Percentiles rank a stretch among this genome's conserved stretches.
phyloP scores from a whole-genome alignment of 2,888 invertebrate genomes.

The Mamestra brassicae region DNA sequence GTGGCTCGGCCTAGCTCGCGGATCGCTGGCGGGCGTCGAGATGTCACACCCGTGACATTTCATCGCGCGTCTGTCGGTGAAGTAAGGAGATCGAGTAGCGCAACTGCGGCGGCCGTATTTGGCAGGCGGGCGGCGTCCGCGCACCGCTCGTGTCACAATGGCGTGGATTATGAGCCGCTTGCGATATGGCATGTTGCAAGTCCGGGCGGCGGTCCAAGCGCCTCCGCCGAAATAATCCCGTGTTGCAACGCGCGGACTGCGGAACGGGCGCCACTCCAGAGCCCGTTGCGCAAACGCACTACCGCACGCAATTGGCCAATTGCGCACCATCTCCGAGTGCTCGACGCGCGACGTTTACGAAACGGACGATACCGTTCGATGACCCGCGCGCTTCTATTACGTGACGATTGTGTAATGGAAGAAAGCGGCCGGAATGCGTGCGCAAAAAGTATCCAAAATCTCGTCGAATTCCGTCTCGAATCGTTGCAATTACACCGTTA shows the following conservation, averaged over 20 bases:
- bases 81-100: constrained; percentile 85
- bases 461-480: constrained; percentile 86
- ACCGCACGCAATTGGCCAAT: constrained; percentile 84
- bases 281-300: constrained; percentile 85
- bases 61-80: constrained; percentile 67
- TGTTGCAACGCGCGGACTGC: constrained; percentile 89
- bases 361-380: constrained; percentile 83
- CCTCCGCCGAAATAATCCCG: constrained; percentile 90
- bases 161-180: constrained; percentile 88
- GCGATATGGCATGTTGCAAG: constrained; percentile 91
- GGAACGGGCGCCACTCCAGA: constrained; percentile 88
- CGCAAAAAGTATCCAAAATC: constrained; percentile 88
- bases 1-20: constrained; percentile 63
- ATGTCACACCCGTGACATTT: constrained; percentile 72
- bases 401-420: constrained; percentile 88
- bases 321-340: constrained; percentile 76
- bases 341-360: constrained; percentile 77
- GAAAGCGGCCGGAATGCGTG: constrained; percentile 89
- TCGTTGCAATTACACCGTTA: constrained; percentile 90
- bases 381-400: constrained; percentile 83
- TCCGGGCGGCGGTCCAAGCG: constrained; percentile 89
- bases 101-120: constrained; percentile 83
- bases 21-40: constrained; percentile 63
- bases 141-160: constrained; percentile 86
- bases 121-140: constrained; percentile 83